A percentile compares a stretch with the other conserved stretches of the same genome.
These are phyloP conservation scores for Percopsis transmontana DNA, from an alignment of 2,113 vertebrate species.

Conservation along the genomic window DNA sequence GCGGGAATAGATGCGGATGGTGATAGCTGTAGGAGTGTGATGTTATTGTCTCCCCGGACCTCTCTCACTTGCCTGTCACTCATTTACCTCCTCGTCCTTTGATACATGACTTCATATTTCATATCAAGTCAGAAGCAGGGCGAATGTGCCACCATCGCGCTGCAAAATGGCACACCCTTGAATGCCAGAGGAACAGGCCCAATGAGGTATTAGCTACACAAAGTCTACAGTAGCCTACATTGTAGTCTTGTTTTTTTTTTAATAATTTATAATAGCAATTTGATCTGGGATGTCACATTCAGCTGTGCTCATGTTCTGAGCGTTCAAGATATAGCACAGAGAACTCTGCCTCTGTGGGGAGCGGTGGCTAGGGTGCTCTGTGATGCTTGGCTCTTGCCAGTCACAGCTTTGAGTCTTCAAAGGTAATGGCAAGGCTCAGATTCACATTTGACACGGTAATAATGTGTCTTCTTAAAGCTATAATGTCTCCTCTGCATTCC, in stretches of 20 bases:
- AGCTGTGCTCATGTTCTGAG: constrained; percentile 64
- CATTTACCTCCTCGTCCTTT: constrained; percentile 72
- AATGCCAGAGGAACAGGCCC: constrained; percentile 47
- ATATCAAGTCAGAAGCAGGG: constrained; percentile 74
- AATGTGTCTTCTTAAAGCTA: constrained; percentile 76
- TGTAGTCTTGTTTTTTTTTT: constrained; percentile 57
- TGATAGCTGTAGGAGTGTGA: constrained; percentile 67
- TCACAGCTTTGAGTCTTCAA: constrained; percentile 72
- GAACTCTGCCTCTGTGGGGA: constrained; percentile 61
- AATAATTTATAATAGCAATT: constrained; percentile 70
- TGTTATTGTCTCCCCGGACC: constrained; percentile 57
- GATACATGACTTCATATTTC: constrained; percentile 68
- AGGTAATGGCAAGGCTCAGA: constrained; percentile 68
- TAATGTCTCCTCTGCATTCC: constrained; percentile 65
- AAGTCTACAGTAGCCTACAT: constrained; percentile 25
- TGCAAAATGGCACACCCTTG: constrained; percentile 37
- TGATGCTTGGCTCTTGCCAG: constrained; percentile 64
- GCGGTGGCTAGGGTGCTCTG: constrained; percentile 61
- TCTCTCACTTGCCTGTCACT: constrained; percentile 61
- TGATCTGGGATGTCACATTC: constrained; percentile 68
- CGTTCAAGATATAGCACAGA: constrained; percentile 70
- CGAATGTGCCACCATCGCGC: constrained; percentile 40
- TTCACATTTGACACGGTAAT: constrained; percentile 74
- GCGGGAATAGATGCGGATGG: constrained; percentile 50
- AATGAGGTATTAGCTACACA: constrained; percentile 56